phyloP scores from a whole-genome alignment of 2,113 vertebrate genomes.

The Ammospiza caudacuta region DNA sequence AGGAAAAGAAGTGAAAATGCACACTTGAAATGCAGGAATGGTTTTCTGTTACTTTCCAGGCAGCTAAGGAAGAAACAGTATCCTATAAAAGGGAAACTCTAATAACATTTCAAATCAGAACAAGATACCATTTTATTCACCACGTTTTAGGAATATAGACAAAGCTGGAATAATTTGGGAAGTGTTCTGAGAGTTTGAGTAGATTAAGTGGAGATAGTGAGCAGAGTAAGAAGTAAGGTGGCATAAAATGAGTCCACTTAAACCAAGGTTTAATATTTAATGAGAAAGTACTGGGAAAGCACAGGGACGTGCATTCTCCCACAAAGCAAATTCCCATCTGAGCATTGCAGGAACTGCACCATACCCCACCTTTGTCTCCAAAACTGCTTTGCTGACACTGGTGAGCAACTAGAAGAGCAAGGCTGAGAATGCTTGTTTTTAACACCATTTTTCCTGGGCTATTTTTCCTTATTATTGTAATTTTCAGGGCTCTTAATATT shows the following conservation, averaged over 20 bases:
- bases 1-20: constrained; percentile 6
- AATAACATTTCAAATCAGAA: background rate
- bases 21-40: constrained; percentile 13
- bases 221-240: background rate
- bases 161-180: background rate
- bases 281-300: background rate
- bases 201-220: background rate
- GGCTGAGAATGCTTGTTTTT: background rate
- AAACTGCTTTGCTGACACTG: background rate
- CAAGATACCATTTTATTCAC: background rate
- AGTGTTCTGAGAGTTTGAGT: background rate
- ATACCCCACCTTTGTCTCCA: background rate
- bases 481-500: constrained; percentile 36
- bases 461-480: constrained; percentile 6
- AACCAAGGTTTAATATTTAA: background rate
- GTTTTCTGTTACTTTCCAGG: background rate
- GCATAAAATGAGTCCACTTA: background rate
- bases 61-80: background rate
- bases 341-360: background rate
- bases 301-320: background rate
- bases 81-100: background rate
- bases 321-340: background rate
- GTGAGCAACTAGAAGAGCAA: background rate
- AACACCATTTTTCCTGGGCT: background rate
- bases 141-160: background rate